Conservation (phyloP, 1,140 invertebrate genomes). For the Orchesella cincta region DNA sequence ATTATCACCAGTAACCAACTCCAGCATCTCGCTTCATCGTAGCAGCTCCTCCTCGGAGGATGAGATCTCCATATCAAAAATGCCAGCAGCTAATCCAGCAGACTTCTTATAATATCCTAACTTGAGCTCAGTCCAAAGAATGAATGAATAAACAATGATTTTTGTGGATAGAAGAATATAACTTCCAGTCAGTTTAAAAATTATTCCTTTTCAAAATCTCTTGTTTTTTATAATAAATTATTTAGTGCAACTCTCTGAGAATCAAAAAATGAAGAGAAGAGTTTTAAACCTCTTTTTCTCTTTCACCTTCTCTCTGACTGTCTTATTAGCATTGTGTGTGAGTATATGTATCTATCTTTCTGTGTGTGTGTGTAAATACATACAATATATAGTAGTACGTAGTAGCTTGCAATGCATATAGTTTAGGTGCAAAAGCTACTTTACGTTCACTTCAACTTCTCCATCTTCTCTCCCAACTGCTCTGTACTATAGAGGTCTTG, state of each 20-base stretch:
- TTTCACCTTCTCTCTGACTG: slow-evolving; percentile 14
- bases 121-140: slow-evolving; percentile 5
- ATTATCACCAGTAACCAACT: slow-evolving; percentile 20
- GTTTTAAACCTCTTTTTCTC: slow-evolving; percentile 25
- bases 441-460: background rate
- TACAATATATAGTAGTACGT: background rate
- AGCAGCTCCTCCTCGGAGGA: slow-evolving; percentile 7
- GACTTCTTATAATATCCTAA: background rate
- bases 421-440: no score
- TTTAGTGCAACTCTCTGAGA: background rate
- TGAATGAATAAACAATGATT: slow-evolving; percentile 3
- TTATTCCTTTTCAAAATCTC: background rate
- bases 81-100: slow-evolving; percentile 1
- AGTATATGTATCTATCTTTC: background rate
- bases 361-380: background rate
- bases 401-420: background rate
- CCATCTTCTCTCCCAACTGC: background rate
- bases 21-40: background rate
- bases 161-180: background rate
- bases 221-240: background rate
- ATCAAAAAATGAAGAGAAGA: slow-evolving; percentile 28
- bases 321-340: slow-evolving; percentile 12
- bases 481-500: background rate
- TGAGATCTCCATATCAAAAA: slow-evolving; percentile 15
- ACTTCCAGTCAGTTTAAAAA: slow-evolving; percentile 20